A percentile compares a stretch with the other conserved stretches of the same genome.
Conservation (phyloP, 2,113 vertebrate species). For the Cyprinodon tularosa region DNA sequence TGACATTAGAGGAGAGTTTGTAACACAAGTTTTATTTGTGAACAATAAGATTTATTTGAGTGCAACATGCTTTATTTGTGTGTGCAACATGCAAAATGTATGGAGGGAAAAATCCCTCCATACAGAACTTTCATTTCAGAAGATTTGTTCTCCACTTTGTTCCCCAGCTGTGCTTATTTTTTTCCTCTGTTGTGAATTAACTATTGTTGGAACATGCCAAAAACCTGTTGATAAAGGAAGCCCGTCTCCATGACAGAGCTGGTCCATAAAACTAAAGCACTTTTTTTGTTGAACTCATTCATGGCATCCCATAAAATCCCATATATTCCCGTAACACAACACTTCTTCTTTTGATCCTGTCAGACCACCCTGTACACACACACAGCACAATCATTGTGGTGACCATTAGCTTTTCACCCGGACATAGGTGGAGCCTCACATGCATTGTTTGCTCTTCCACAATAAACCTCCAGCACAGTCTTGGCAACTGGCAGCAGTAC, state of each 20-base stretch:
- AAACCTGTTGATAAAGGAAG: neutral
- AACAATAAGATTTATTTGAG: too few species aligned
- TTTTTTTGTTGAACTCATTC: neutral
- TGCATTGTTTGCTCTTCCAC: conserved; percentile 52
- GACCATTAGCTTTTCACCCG: conserved; percentile 20
- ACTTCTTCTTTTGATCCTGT: neutral
- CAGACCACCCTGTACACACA: neutral
- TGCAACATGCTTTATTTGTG: too few species aligned
- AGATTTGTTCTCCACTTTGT: too few species aligned
- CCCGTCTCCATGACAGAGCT: neutral
- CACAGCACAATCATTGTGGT: conserved; percentile 2
- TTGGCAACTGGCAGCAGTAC: conserved; percentile 24
- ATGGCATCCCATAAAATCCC: neutral
- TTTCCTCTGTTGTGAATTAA: neutral
- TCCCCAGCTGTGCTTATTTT: too few species aligned
- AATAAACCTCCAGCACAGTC: conserved; percentile 41
- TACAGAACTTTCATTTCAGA: too few species aligned
- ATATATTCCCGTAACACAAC: neutral
- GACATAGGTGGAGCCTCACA: conserved; percentile 30
- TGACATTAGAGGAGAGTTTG: too few species aligned
- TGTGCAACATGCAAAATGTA: too few species aligned
- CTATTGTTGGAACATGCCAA: neutral
- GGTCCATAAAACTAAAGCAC: neutral
- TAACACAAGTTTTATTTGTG: too few species aligned
- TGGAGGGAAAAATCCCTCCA: too few species aligned